Conservation (phyloP, 2,113 vertebrate species). For the Podarcis raffonei region DNA sequence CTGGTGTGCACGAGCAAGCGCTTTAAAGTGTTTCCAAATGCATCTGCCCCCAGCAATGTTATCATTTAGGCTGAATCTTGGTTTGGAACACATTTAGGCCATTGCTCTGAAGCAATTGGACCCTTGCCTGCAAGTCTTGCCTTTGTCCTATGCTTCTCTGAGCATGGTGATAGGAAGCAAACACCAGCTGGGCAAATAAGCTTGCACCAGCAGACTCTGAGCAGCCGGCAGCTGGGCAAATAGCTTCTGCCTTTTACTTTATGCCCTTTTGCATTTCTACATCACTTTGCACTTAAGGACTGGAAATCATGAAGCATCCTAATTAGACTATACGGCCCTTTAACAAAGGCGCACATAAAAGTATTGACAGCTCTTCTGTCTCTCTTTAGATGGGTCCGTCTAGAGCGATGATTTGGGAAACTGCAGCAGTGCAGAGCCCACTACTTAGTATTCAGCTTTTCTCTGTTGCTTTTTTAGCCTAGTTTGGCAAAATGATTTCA, state of each 20-base stretch:
- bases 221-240: conserved; percentile 29
- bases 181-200: conserved; percentile 35
- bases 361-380: not conserved
- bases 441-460: no score
- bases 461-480: not conserved
- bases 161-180: conserved; percentile 12
- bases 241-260: not conserved
- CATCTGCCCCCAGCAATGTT: not conserved
- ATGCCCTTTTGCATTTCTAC: conserved; percentile 4
- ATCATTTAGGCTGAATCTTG: conserved; percentile 2
- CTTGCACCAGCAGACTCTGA: not conserved
- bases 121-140: not conserved
- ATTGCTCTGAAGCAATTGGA: conserved; percentile 1
- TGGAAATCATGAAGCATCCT: not conserved
- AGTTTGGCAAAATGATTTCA: no score
- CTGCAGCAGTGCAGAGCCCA: not conserved
- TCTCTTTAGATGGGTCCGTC: not conserved
- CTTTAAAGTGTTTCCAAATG: conserved; percentile 24
- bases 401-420: not conserved
- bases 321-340: not conserved
- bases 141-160: not conserved
- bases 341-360: not conserved
- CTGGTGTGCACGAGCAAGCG: not conserved
- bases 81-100: conserved; percentile 5
- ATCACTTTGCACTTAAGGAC: conserved; percentile 16